These are phyloP conservation scores for Macquaria australasica DNA, from an alignment of 2,113 vertebrate genomes.

Conservation along the genomic window DNA sequence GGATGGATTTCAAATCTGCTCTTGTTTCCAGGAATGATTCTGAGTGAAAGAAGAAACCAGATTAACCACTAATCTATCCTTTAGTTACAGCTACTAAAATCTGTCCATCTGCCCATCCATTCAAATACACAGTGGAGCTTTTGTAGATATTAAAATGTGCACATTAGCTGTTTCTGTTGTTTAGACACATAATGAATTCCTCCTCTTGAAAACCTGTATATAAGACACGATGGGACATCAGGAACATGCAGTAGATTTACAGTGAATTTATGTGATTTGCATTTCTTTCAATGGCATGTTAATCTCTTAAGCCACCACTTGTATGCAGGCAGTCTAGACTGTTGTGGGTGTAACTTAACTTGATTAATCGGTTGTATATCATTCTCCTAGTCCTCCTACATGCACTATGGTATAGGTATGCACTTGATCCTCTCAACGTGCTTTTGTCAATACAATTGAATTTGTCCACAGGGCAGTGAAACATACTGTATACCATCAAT, in stretches of 20 bases:
- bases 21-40: slow-evolving; percentile 81
- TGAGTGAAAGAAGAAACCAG: slow-evolving; percentile 80
- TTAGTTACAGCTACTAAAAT: slow-evolving; percentile 69
- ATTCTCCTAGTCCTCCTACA: slow-evolving; percentile 33
- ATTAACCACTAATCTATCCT: slow-evolving; percentile 79
- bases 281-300: neutral
- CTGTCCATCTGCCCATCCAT: slow-evolving; percentile 60
- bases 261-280: neutral
- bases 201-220: neutral
- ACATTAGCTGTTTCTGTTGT: slow-evolving; percentile 29
- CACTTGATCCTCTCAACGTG: slow-evolving; percentile 63
- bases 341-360: slow-evolving; percentile 36
- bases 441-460: slow-evolving; percentile 74
- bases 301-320: neutral
- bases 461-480: slow-evolving; percentile 71
- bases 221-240: neutral
- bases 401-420: slow-evolving; percentile 41
- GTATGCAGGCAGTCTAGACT: slow-evolving; percentile 31
- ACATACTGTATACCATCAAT: slow-evolving; percentile 67
- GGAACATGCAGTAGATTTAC: neutral
- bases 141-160: slow-evolving; percentile 35
- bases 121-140: slow-evolving; percentile 41
- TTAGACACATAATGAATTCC: slow-evolving; percentile 8
- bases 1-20: slow-evolving; percentile 83
- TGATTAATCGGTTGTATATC: slow-evolving; percentile 49